Percentiles rank a stretch among this genome's conserved stretches.
phyloP scores from a whole-genome alignment of 2,888 invertebrate genomes.

The Nephrotoma appendiculata region DNA sequence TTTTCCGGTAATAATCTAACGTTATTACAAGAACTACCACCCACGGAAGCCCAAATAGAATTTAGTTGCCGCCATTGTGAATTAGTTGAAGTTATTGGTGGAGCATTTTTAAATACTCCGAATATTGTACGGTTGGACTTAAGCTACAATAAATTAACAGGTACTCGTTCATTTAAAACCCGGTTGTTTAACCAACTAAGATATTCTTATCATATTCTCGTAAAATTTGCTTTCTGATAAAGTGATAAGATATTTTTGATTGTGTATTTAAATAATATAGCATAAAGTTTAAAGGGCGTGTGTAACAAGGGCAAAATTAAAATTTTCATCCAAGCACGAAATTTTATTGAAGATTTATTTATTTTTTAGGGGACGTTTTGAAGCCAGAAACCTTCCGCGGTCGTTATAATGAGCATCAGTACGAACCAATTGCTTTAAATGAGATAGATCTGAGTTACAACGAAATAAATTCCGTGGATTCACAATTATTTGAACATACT shows the following conservation, averaged over 20 bases:
- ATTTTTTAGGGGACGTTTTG: conserved; percentile 33
- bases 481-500: conserved; percentile 46
- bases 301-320: no score
- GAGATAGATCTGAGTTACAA: conserved; percentile 49
- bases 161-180: conserved; percentile 13
- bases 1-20: conserved; percentile 26
- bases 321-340: no score
- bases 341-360: no score
- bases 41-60: conserved; percentile 24
- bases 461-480: conserved; percentile 43
- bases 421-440: conserved; percentile 42
- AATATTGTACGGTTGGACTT: conserved; percentile 27
- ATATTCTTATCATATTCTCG: not conserved
- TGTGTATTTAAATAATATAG: not conserved
- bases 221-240: not conserved
- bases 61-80: conserved; percentile 28
- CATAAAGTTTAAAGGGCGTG: no score
- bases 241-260: not conserved
- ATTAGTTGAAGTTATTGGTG: conserved; percentile 23
- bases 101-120: conserved; percentile 28
- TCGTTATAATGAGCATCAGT: conserved; percentile 39
- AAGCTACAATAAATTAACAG: conserved; percentile 25
- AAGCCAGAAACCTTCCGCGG: conserved; percentile 51
- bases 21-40: conserved; percentile 26
- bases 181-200: not conserved